A percentile compares a stretch with the other conserved stretches of the same genome.
Evolutionary conservation across 2,113 vertebrate species (phyloP).

Genomic region (Cynocephalus volans): DNA sequence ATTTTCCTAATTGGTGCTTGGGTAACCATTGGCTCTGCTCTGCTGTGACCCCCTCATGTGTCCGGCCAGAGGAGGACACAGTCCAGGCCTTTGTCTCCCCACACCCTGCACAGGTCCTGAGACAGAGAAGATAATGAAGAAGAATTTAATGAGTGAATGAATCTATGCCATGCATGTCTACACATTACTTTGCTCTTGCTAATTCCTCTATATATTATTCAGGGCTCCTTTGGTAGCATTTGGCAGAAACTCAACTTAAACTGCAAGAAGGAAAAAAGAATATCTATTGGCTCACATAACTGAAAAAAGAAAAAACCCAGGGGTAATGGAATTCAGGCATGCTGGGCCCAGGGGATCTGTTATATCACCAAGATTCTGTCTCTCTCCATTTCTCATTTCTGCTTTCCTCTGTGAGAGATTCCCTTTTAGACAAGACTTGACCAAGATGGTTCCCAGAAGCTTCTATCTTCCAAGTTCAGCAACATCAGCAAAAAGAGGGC

Average conservation of each 20-base stretch:
- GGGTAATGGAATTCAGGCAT: background rate
- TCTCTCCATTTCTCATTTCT: background rate
- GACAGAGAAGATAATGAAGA: background rate
- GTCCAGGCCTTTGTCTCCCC: background rate
- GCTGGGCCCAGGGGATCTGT: background rate
- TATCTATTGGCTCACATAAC: background rate
- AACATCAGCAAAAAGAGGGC: background rate
- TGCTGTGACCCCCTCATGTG: background rate
- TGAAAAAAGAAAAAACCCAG: background rate
- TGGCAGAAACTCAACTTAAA: constrained; percentile 25
- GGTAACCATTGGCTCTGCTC: background rate
- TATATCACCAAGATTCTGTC: background rate
- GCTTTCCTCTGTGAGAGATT: background rate
- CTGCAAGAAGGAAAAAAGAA: background rate
- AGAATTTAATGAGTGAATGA: background rate
- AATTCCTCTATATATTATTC: background rate
- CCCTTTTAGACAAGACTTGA: background rate
- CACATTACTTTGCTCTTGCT: background rate
- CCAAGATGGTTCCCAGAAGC: background rate
- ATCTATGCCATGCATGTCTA: background rate
- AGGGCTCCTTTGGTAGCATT: background rate
- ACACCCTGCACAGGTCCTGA: background rate
- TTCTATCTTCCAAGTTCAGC: background rate
- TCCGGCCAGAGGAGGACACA: background rate
- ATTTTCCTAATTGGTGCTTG: background rate